Conservation (phyloP, 1,140 invertebrate genomes). For the Plodia interpunctella region DNA sequence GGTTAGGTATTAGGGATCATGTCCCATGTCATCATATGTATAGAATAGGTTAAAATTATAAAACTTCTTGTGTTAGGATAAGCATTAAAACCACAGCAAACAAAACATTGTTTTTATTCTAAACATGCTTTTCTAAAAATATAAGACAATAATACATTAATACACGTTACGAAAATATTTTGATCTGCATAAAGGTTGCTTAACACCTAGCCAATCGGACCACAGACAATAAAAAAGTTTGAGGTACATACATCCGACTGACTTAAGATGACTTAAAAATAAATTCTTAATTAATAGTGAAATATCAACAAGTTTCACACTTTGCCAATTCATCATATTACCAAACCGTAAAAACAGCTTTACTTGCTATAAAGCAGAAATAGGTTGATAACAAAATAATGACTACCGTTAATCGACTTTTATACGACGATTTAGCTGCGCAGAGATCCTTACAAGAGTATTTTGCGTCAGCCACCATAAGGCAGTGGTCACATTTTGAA, state of each 20-base stretch:
- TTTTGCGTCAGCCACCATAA: neutral
- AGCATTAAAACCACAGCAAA: conserved; percentile 71
- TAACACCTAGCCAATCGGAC: conserved; percentile 16
- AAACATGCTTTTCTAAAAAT: conserved; percentile 61
- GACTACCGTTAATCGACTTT: neutral
- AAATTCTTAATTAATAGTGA: neutral
- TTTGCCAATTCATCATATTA: neutral
- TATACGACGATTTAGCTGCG: conserved; percentile 1
- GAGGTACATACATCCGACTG: conserved; percentile 14
- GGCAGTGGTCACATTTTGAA: too few relatives aligned
- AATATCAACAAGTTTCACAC: conserved; percentile 12
- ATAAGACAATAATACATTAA: conserved; percentile 58
- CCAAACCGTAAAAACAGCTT: conserved; percentile 31
- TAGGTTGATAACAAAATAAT: conserved; percentile 18
- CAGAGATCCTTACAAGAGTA: neutral
- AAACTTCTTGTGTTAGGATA: conserved; percentile 49
- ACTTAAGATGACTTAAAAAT: conserved; percentile 16
- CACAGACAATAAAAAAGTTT: neutral
- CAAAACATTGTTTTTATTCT: conserved; percentile 70
- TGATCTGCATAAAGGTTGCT: conserved; percentile 34
- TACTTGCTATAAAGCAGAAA: conserved; percentile 30
- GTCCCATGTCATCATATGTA: too few relatives aligned
- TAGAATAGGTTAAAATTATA: conserved; percentile 21
- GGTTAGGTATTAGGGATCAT: neutral
- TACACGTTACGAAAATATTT: conserved; percentile 42